Evolutionary conservation across 2,113 vertebrate species (phyloP).

Genomic region (Chaetorhynchus papuensis): DNA sequence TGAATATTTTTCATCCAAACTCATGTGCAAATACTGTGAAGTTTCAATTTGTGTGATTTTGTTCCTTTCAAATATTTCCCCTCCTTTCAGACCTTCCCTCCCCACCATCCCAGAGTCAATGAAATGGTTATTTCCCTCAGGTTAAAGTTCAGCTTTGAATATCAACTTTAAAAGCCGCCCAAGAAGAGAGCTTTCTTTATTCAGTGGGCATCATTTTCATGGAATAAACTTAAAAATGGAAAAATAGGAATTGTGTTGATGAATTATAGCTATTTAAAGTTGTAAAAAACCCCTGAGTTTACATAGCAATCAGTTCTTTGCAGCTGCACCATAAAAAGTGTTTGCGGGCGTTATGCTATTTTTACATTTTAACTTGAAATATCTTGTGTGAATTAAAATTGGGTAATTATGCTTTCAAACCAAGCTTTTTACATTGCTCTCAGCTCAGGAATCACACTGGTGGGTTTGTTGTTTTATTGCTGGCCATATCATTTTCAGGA

Average conservation of each 20-base stretch:
- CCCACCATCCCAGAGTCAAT: background rate
- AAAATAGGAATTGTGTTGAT: background rate
- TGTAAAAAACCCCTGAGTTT: background rate
- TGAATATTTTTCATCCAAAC: background rate
- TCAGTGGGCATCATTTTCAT: background rate
- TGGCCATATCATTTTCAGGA: background rate
- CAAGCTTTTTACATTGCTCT: background rate
- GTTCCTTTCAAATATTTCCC: background rate
- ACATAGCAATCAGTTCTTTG: background rate
- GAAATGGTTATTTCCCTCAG: constrained; percentile 29
- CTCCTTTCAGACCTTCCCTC: background rate
- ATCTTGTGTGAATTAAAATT: background rate
- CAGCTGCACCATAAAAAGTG: background rate
- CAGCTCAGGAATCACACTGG: background rate
- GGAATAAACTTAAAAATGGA: background rate
- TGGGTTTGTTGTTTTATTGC: constrained; percentile 21
- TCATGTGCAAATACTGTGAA: background rate
- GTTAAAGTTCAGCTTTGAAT: constrained; percentile 57
- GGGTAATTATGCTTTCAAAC: background rate
- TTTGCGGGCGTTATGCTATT: background rate
- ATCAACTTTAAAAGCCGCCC: constrained; percentile 42
- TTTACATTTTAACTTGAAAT: background rate
- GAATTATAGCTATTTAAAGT: background rate
- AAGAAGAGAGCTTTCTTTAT: constrained; percentile 2
- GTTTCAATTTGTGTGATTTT: background rate